These are phyloP conservation scores for Drosophila ercepeae DNA, from an alignment of 1,140 invertebrate species.

Conservation along the genomic window DNA sequence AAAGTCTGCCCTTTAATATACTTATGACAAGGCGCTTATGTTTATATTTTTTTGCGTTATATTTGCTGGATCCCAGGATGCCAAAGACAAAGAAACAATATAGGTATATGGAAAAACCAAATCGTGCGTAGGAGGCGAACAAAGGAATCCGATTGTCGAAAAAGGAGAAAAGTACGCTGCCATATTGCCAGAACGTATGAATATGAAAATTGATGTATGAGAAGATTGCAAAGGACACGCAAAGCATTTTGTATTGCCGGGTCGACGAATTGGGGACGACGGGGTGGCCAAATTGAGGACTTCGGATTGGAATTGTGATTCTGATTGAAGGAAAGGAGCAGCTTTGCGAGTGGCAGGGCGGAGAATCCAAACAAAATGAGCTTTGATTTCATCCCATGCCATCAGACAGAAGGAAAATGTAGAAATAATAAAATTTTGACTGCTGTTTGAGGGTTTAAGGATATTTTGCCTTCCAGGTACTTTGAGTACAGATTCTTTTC, in stretches of 20 bases:
- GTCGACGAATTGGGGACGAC: slow-evolving; percentile 50
- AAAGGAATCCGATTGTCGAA: slow-evolving; percentile 59
- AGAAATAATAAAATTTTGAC: slow-evolving; percentile 64
- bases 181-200: slow-evolving; percentile 30
- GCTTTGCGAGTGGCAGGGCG: background rate
- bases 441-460: slow-evolving; percentile 28
- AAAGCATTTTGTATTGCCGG: slow-evolving; percentile 64
- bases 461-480: slow-evolving; percentile 32
- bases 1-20: slow-evolving; percentile 40
- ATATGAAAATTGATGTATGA: slow-evolving; percentile 81
- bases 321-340: slow-evolving; percentile 21
- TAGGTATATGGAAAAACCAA: slow-evolving; percentile 66
- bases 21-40: background rate
- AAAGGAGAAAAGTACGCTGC: slow-evolving; percentile 21
- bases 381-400: slow-evolving; percentile 62
- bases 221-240: slow-evolving; percentile 78
- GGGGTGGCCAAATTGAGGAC: slow-evolving; percentile 39
- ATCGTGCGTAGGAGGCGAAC: slow-evolving; percentile 77
- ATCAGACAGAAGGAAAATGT: slow-evolving; percentile 49
- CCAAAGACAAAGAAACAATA: slow-evolving; percentile 38
- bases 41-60: background rate
- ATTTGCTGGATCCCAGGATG: slow-evolving; percentile 26
- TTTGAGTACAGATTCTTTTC: slow-evolving; percentile 7
- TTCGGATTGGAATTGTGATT: slow-evolving; percentile 36
- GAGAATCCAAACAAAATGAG: slow-evolving; percentile 42